phyloP scores from a whole-genome alignment of 92 coral and sea anemone species.

The Chrysogorgia sp. region DNA sequence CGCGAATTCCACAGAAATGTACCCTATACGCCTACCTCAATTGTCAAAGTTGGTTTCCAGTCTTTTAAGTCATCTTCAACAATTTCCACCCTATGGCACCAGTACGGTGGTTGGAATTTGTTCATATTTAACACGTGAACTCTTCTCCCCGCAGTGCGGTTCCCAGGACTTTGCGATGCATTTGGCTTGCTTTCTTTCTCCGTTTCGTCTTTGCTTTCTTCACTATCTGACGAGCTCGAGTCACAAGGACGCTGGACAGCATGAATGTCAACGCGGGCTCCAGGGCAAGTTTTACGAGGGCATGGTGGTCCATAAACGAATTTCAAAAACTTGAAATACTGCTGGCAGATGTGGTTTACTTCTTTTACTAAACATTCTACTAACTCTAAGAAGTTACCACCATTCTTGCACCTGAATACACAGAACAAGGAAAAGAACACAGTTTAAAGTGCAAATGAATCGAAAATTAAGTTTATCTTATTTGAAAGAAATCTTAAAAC shows the following conservation, averaged over 20 bases:
- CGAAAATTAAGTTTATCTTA: too few relatives aligned
- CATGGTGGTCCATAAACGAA: conserved; percentile 67
- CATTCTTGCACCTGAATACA: conserved; percentile 32
- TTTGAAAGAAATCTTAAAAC: too few relatives aligned
- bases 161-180: background rate
- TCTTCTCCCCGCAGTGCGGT: conserved; percentile 25
- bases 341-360: conserved; percentile 64
- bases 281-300: conserved; percentile 69
- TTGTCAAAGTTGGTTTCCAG: conserved; percentile 7
- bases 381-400: conserved; percentile 50
- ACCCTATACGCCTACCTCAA: background rate
- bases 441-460: too few relatives aligned
- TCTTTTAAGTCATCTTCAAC: conserved; percentile 50
- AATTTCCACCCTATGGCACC: conserved; percentile 75
- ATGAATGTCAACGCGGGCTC: conserved; percentile 55
- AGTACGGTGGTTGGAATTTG: conserved; percentile 55
- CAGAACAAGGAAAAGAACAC: background rate
- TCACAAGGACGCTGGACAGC: conserved; percentile 48
- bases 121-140: conserved; percentile 67
- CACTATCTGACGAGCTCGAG: conserved; percentile 60
- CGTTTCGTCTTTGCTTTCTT: conserved; percentile 41
- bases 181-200: background rate
- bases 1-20: too few relatives aligned
- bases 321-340: conserved; percentile 67
- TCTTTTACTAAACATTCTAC: conserved; percentile 39